Base-by-base conservation (phyloP, 1,140 invertebrate genomes). In the Aporrectodea caliginosa region DNA sequence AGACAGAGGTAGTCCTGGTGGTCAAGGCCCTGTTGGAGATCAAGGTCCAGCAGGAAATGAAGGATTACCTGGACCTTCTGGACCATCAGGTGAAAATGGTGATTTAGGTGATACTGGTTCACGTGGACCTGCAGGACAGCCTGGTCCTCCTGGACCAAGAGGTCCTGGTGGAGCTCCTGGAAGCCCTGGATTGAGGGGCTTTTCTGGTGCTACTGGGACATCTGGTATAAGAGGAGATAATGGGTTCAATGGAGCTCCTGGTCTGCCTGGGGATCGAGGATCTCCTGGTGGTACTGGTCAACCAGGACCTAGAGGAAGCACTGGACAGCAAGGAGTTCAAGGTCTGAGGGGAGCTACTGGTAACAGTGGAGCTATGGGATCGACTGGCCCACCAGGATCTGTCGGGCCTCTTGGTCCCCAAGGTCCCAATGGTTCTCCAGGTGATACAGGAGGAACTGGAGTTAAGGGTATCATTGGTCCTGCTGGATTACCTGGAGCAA, bases 301-400 rank as follows among this genome's bases (percentile, higher is more conserved):
- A 43, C 33, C 35, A 12, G 75, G 75, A 6, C 35, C 35, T 2
- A 35, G 43, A 68, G 75, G 75, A 29, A 35, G 30, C 14, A 43
- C 34, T 1, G 75, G 75, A n/a, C 70, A 22, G 27, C 32, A 35
- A 58, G 75, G 83, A 31, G 73, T 69, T 31, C 34, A 29, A 69
- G 83, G 75, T 76, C 22, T 35, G 29, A 35, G 27, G 27, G 75
- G 82, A 12, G 32, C 75, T 2, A 75, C 72, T 14, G 83, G 83
- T 16, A 82, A 81, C n/a, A 73, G 72, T 2, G 83, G 83, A 58
- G 6, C 43, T 22, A 33, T 32, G 29, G 29, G 31, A 2, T 6
- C 34, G 16, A 35, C 31, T 34, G 73, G 30, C 6, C 34, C 31
- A 16, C 34, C 30, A 33, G 73, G 30, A 12, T 6, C 30, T 12